Base-by-base conservation (phyloP, 2,113 vertebrate species). In the Hippotragus niger region DNA sequence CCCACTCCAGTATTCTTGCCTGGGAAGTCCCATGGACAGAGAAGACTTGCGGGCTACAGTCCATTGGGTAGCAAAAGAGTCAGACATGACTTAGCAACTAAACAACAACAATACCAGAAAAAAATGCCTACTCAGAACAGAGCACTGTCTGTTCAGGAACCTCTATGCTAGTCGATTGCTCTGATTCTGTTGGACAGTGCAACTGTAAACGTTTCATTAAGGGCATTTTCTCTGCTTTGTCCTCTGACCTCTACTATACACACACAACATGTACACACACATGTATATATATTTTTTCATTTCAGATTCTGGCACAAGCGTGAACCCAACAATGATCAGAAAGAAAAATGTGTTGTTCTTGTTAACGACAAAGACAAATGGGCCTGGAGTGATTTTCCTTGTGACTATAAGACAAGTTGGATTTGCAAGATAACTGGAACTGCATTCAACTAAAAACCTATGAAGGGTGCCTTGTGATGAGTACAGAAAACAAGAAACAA, bases 271-370 rank as follows among this genome's bases (percentile, higher is more conserved):
- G 29, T 81, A 50, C 31, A 50, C 4, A 76, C n/a, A 33, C 0
- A 4, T 1, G 76, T 12, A 25, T 3, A 29, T 10, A 40, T 7
- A 47, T 58, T 10, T 87, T 81, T 91, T 27, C 45, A 33, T 91
- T 98, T 93, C 71, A 98, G 98, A 91, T 98, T 97, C 83, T 94
- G 95, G 97, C 64, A 87, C 94, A 4, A 67, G 12, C 27, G 40
- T n/a, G 23, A 97, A 88, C 53, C 86, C 50, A 95, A 27, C 10
- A 76, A 71, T 19, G 7, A 25, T 50, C 43, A 15, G 60, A 17
- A 50, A 86, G 93, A 94, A 93, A 45, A 93, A 27, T 98, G 97
- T 93, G 60, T 78, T 82, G 67, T 91, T 19, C 95, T 98, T 95
- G 27, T 80, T 91, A 82, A 97, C 6, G 33, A 17, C 13, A 45